Evolutionary conservation across 2,113 vertebrate genomes (phyloP).

Genomic region (Sula dactylatra): DNA sequence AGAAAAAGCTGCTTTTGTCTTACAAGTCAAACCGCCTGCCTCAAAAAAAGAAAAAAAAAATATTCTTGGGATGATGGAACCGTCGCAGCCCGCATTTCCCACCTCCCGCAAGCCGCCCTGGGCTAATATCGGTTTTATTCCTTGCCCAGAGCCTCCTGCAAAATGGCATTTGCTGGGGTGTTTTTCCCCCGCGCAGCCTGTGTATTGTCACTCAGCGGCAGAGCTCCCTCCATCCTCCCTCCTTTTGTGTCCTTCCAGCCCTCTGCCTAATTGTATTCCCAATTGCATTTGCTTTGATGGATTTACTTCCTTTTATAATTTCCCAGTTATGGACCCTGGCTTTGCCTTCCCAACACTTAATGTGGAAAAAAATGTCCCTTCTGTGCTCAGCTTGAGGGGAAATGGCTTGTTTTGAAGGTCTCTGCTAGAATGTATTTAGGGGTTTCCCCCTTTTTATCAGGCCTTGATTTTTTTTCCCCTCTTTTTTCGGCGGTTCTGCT

Average conservation of each 20-base stretch:
- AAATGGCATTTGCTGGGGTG: constrained; percentile 77
- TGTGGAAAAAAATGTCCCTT: constrained; percentile 31
- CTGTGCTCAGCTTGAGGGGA: not conserved
- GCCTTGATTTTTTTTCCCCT: not conserved
- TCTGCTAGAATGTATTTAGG: not conserved
- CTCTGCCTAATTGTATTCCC: constrained; percentile 74
- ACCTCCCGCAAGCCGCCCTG: constrained; percentile 17
- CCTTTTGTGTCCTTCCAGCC: constrained; percentile 68
- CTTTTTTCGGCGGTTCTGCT: not conserved
- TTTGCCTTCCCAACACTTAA: constrained; percentile 67
- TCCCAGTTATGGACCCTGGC: constrained; percentile 73
- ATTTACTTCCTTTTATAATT: constrained; percentile 84
- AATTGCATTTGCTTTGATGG: constrained; percentile 75
- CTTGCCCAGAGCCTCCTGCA: constrained; percentile 60
- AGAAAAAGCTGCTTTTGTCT: not conserved
- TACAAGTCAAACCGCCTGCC: not conserved
- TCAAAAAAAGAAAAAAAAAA: not conserved
- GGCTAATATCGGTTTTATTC: constrained; percentile 63
- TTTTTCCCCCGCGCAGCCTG: constrained; percentile 61
- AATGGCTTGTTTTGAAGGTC: not conserved
- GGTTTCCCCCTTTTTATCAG: not conserved
- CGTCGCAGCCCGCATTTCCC: not conserved
- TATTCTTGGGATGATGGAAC: not conserved
- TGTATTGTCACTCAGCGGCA: constrained; percentile 80
- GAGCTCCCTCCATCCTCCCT: constrained; percentile 74